Conservation (phyloP, 2,113 vertebrate species). For the Tretioscincus oriximinensis region DNA sequence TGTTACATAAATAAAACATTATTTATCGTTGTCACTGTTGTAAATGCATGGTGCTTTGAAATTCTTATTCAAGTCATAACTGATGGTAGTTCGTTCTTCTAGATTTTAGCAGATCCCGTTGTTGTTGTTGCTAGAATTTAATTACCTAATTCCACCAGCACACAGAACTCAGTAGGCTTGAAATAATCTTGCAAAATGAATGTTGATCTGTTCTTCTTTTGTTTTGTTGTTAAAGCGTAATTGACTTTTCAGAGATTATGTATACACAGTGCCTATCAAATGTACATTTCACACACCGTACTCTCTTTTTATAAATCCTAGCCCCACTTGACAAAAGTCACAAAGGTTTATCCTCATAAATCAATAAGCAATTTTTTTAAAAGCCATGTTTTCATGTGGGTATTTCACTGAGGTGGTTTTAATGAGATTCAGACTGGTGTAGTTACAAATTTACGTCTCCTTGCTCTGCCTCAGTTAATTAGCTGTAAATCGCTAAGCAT, state of each 20-base stretch:
- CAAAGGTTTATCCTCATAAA: background rate
- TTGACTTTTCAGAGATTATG: conserved; percentile 6
- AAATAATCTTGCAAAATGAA: background rate
- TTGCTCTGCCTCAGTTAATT: background rate
- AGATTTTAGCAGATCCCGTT: background rate
- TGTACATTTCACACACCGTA: background rate
- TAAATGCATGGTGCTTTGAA: background rate
- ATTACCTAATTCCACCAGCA: background rate
- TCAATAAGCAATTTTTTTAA: background rate
- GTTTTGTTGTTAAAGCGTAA: conserved; percentile 1
- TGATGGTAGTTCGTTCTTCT: background rate
- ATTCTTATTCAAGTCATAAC: background rate
- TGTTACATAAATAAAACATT: no score
- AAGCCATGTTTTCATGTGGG: no score
- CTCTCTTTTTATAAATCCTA: background rate
- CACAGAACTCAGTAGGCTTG: no score
- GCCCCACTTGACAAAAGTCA: no score
- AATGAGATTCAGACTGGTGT: background rate
- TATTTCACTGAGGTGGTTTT: background rate
- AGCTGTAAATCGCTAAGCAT: background rate
- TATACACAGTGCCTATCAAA: background rate
- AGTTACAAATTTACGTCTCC: background rate
- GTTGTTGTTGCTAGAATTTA: background rate
- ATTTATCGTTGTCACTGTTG: no score
- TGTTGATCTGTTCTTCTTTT: background rate